Evolutionary conservation across 2,888 invertebrate genomes (phyloP), one percentile per base, ranked within the genome.

Genomic region (Orgyia antiqua): DNA sequence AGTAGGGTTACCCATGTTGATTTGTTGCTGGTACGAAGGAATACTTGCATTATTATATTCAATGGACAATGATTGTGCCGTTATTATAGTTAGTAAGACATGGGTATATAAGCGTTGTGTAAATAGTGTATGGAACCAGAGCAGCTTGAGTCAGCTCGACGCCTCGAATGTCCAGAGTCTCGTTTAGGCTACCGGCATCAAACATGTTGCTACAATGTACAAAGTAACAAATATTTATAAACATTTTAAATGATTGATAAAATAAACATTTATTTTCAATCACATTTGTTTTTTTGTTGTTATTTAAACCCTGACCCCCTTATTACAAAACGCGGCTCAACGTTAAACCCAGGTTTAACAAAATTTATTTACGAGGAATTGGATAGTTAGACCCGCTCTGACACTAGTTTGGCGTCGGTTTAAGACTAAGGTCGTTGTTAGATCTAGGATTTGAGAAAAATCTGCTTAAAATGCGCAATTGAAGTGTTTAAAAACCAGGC

Each of bases 251-350:
- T 73, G 78, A 83, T 83, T 83, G 80, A 84, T 80, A 77, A 63
- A 84, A 79, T 84, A 86, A 84, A 83, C 68, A 74, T 72, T 75
- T 84, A 83, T 83, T 83, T 79, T 83, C 73, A 80, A 74, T 71
- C 70, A 68, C 37, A 57, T 42, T 45, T 49, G 33, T 68, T 67
- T 67, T 24, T 63, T 62, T 38, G 25, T 31, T 46, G 42, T 11
- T 35, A 25, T 12, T n/a, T 2, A 1, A 23, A 12, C 9, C 11
- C 4, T 10, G 10, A 2, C 3, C 11, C 17, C n/a, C n/a, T n/a
- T n/a, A n/a, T n/a, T n/a, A n/a, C n/a, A n/a, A n/a, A n/a, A n/a
- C n/a, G n/a, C n/a, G n/a, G n/a, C n/a, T n/a, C n/a, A n/a, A n/a
- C n/a, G n/a, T n/a, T n/a, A n/a, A n/a, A n/a, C n/a, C n/a, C n/a